Evolutionary conservation across 1,140 invertebrate species (phyloP).

Genomic region (Drosophila serrata): DNA sequence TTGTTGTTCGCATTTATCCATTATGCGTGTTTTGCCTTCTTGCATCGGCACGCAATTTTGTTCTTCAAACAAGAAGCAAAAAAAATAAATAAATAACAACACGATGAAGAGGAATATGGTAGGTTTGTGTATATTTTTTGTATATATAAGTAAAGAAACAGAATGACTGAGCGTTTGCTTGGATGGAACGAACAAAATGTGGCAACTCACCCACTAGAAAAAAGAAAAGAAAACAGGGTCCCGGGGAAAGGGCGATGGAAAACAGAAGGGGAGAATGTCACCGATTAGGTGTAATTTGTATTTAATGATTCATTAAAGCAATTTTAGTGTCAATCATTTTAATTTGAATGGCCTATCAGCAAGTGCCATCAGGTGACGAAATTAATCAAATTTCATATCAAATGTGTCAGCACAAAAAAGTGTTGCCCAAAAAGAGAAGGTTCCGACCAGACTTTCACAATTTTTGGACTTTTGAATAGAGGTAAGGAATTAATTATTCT

Average conservation of each 20-base stretch:
- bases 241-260: background rate
- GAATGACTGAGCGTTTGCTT: conserved; percentile 46
- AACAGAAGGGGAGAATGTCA: conserved; percentile 33
- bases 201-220: conserved; percentile 36
- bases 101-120: conserved; percentile 30
- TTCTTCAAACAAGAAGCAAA: conserved; percentile 37
- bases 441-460: background rate
- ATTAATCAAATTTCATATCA: conserved; percentile 54
- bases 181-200: conserved; percentile 38
- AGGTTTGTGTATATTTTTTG: background rate
- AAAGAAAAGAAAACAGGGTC: conserved; percentile 4
- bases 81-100: conserved; percentile 18
- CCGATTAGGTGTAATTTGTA: conserved; percentile 56
- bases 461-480: background rate
- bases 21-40: conserved; percentile 41
- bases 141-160: background rate
- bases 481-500: too few species aligned
- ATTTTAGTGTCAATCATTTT: conserved; percentile 56
- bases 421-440: conserved; percentile 6
- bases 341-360: conserved; percentile 49
- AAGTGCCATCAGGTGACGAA: conserved; percentile 49
- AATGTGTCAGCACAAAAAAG: conserved; percentile 47
- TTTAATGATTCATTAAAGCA: conserved; percentile 55
- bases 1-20: conserved; percentile 42
- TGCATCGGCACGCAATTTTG: conserved; percentile 63